Evolutionary conservation across 2,888 invertebrate species (phyloP), one percentile per base, ranked within the genome.

Genomic region (Abscondita cerata): DNA sequence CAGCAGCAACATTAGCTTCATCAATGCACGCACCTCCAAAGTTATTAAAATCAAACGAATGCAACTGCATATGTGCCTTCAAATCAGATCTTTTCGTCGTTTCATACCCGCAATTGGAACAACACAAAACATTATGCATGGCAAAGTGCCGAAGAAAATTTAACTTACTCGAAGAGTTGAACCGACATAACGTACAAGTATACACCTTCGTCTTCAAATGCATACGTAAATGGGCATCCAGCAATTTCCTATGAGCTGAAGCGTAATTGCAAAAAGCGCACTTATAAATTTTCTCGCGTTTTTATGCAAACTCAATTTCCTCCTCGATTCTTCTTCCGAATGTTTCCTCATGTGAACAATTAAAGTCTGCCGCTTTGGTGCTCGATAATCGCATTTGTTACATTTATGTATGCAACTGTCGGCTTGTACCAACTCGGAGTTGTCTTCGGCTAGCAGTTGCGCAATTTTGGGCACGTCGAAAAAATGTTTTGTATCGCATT

Each of bases 401-500:
- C 59, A 59, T 40, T 53, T 59, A 36, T 59, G 59, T 9, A 59
- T 25, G 25, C 25, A 25, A 25, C 4, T 4, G 25, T 25, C 16
- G 0, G 25, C 52, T 9, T 53, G 54, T 20, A 6, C 44, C 6
- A 33, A 11, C 15, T 55, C 52, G 9, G 6, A 20, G n/a, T 61
- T 40, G 11, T 56, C 54, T 31, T 61, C 33, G 2, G 48, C 41
- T 4, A 61, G 25, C 2, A 56, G 16, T 15, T 56, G 51, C 5
- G 56, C 55, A 18, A 61, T 56, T 52, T 56, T 61, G 4, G 61
- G 61, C 33, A 52, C 13, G n/a, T 51, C 52, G 46, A 61, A 61
- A 52, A 56, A 55, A 18, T 47, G 16, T n/a, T 47, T 34, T 0
- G 61, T 56, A 44, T 61, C 61, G 33, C 54, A 54, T 34, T 61